Percentiles rank a stretch among this genome's conserved stretches.
phyloP scores from a whole-genome alignment of 2,113 vertebrate species.

The Pelodiscus sinensis region DNA sequence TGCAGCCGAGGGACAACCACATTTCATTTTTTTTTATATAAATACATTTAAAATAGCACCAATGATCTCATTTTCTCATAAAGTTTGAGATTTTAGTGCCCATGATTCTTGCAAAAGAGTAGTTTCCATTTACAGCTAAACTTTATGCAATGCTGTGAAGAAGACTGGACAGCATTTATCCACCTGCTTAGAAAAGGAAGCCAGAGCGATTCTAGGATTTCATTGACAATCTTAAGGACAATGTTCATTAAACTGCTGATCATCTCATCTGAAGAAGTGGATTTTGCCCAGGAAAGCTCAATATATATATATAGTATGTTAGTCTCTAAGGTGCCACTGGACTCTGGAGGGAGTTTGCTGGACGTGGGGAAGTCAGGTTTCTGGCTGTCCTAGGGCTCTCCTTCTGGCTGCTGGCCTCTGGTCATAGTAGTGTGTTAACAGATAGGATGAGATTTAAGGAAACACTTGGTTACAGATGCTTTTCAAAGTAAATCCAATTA shows the following conservation, averaged over 20 bases:
- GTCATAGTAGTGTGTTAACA: neutral
- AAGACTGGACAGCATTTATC: neutral
- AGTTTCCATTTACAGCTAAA: neutral
- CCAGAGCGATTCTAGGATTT: neutral
- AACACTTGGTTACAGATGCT: neutral
- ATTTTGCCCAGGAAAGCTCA: too few species aligned
- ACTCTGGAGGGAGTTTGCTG: too few species aligned
- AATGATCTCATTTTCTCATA: neutral
- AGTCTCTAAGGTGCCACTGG: too few species aligned
- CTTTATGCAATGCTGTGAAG: neutral
- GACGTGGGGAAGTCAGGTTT: too few species aligned
- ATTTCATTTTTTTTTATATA: slow-evolving; percentile 29
- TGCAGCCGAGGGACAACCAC: slow-evolving; percentile 36
- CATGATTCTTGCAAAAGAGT: neutral
- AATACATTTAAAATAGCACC: neutral
- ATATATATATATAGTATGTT: too few species aligned
- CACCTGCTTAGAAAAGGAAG: neutral
- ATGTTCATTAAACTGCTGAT: neutral
- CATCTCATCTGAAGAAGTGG: too few species aligned
- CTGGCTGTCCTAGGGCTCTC: too few species aligned
- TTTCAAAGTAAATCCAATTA: neutral
- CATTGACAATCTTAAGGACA: neutral
- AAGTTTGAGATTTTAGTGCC: neutral
- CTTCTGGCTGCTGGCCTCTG: too few species aligned
- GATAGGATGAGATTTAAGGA: neutral